These are phyloP conservation scores for Ophonus ardosiacus DNA, from an alignment of 2,888 invertebrate genomes.

Conservation along the genomic window DNA sequence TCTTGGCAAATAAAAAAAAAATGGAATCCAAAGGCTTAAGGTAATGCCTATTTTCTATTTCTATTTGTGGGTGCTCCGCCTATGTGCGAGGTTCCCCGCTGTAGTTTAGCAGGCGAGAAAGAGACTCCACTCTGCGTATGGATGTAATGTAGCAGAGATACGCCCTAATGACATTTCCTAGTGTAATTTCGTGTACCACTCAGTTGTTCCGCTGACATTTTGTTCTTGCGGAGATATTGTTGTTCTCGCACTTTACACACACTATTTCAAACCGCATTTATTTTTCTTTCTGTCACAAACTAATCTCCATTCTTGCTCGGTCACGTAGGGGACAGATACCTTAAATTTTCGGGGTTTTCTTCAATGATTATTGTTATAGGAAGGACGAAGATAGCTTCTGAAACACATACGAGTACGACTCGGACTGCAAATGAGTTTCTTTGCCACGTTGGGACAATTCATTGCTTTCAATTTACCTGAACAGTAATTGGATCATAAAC, in stretches of 20 bases:
- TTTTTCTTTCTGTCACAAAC: constrained; percentile 9
- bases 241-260: constrained; percentile 49
- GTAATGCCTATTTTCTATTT: no score
- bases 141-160: constrained; percentile 62
- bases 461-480: neutral
- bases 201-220: constrained; percentile 59
- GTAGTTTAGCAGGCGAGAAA: constrained; percentile 3
- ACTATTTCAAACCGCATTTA: constrained; percentile 30
- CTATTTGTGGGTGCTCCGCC: no score
- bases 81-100: neutral
- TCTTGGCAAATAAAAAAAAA: no score
- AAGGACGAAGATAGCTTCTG: neutral
- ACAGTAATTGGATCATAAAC: neutral
- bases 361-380: neutral
- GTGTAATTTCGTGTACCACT: constrained; percentile 62
- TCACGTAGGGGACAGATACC: neutral
- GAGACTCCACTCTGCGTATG: constrained; percentile 1
- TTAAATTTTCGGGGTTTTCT: neutral
- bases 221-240: constrained; percentile 52
- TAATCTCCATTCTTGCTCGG: neutral
- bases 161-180: constrained; percentile 61
- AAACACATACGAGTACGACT: neutral
- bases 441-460: neutral
- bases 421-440: neutral
- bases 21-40: no score